These are phyloP conservation scores for Caenorhabditis japonica DNA, from an alignment of 2,888 invertebrate genomes.

Conservation along the genomic window DNA sequence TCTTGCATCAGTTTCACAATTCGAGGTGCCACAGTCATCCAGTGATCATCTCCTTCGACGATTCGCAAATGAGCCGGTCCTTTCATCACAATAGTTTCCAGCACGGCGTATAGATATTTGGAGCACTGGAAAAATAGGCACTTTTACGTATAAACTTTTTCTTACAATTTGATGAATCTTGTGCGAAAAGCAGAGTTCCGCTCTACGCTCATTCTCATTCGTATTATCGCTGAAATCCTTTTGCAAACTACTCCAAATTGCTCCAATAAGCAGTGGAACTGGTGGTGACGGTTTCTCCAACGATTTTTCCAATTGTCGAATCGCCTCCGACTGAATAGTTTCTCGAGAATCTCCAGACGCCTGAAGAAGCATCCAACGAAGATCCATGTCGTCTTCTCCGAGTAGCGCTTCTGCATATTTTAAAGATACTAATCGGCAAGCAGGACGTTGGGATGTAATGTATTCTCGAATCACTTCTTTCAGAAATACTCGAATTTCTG, in stretches of 20 bases:
- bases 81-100: constrained; percentile 31
- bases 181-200: too few species aligned
- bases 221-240: constrained; percentile 13
- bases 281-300: constrained; percentile 45
- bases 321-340: constrained; percentile 56
- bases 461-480: constrained; percentile 49
- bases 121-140: constrained; percentile 44
- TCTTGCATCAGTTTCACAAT: constrained; percentile 32
- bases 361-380: constrained; percentile 59
- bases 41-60: constrained; percentile 60
- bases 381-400: constrained; percentile 53
- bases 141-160: background rate
- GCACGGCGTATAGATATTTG: constrained; percentile 51
- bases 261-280: constrained; percentile 27
- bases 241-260: constrained; percentile 46
- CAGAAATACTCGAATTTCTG: constrained; percentile 18
- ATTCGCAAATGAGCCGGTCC: constrained; percentile 43
- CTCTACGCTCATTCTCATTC: too few species aligned
- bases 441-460: constrained; percentile 51
- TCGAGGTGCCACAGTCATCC: constrained; percentile 46
- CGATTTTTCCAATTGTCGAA: constrained; percentile 54
- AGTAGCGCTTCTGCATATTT: constrained; percentile 66
- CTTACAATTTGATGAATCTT: constrained; percentile 54
- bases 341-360: constrained; percentile 57
- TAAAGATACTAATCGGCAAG: constrained; percentile 58